Base-by-base conservation (phyloP, 2,888 invertebrate species). In the Thera britannica region DNA sequence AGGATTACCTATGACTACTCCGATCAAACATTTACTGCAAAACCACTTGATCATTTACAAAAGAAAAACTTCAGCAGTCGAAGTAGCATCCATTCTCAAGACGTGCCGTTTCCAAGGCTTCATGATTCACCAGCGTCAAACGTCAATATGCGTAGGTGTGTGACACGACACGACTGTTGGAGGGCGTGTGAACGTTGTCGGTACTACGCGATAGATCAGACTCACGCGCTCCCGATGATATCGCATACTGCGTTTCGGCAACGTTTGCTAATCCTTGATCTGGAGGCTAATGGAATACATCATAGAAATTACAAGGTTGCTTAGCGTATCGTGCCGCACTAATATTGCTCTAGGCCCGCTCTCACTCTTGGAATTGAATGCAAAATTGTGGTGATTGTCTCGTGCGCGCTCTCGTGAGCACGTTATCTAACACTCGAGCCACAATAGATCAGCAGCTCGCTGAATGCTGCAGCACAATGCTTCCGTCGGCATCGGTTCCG, bases 401-500 rank as follows among this genome's bases (percentile, higher is more conserved):
- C 75, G 79, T 83, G 79, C 80, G 81, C 85, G 88, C 83, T 91
- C 84, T 88, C 88, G 81, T 83, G 83, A 83, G 77, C 86, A 83
- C 84, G 82, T 93, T 92, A 92, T 89, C 90, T 90, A 92, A 92
- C 86, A 88, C 78, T 82, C 79, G 84, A 83, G 84, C 81, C 82
- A 90, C 90, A 89, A 88, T 88, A 82, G 88, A 83, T 83, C 84
- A 81, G 79, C 78, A 79, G 78, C 77, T 74, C 75, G 77, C 77
- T 79, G 81, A 82, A 79, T 83, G 82, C 85, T 80, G 82, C 79
- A 76, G 81, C 84, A 88, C 90, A 88, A 89, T 86, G 89, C 90
- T 90, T 87, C 90, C 86, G 88, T 80, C 82, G 84, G 80, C 87
- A 83, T 85, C 83, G 84, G 93, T 93, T 93, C 90, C 93, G 93